Conservation (phyloP, 2,113 vertebrate species). For the Pedionomus torquatus region DNA sequence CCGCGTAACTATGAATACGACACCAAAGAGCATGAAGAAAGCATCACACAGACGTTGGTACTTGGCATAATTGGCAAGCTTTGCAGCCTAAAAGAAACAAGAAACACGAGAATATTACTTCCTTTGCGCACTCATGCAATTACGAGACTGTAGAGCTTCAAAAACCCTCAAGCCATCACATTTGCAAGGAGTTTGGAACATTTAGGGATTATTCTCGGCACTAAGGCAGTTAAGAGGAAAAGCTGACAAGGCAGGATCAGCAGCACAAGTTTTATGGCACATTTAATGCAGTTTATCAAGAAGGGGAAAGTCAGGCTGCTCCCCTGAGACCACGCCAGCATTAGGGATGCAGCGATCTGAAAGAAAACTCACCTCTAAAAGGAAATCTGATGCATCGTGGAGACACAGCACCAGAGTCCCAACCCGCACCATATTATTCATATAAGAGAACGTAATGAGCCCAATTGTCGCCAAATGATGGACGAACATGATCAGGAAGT, state of each 20-base stretch:
- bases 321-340: background rate
- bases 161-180: background rate
- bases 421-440: slow-evolving; percentile 94
- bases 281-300: background rate
- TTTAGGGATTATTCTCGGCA: background rate
- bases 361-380: slow-evolving; percentile 85
- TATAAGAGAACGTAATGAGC: slow-evolving; percentile 93
- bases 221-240: background rate
- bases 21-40: slow-evolving; percentile 89
- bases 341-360: background rate
- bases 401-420: slow-evolving; percentile 91
- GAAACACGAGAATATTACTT: background rate
- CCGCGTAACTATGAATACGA: slow-evolving; percentile 88
- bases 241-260: slow-evolving; percentile 36
- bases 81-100: slow-evolving; percentile 84
- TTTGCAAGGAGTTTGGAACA: background rate
- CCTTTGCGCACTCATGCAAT: background rate
- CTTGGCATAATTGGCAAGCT: slow-evolving; percentile 96
- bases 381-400: slow-evolving; percentile 91
- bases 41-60: slow-evolving; percentile 91
- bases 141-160: background rate
- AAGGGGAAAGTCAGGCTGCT: background rate
- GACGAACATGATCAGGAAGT: slow-evolving; percentile 95
- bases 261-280: background rate
- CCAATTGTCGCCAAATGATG: slow-evolving; percentile 90